A percentile compares a stretch with the other conserved stretches of the same genome.
phyloP scores from a whole-genome alignment of 2,888 invertebrate species.

The Hydrotaea diabolus region DNA sequence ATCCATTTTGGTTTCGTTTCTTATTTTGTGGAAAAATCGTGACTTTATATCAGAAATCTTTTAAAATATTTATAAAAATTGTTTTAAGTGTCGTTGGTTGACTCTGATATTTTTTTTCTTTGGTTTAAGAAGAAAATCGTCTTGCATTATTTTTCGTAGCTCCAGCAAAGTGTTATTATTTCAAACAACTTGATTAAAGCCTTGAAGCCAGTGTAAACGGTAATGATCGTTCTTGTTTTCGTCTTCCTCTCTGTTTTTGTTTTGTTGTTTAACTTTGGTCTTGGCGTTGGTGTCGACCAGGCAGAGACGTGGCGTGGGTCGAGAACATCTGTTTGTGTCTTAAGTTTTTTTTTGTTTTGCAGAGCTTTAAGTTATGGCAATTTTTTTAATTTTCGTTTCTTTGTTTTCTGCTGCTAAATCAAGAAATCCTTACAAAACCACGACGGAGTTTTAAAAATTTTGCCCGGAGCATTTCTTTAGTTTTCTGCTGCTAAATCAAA shows the following conservation, averaged over 20 bases:
- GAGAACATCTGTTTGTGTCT: background rate
- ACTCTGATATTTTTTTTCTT: too few relatives aligned
- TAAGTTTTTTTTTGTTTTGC: background rate
- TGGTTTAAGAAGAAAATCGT: background rate
- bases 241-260: conserved; percentile 35
- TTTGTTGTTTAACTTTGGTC: background rate
- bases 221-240: conserved; percentile 14
- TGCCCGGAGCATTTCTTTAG: too few relatives aligned
- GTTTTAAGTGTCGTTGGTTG: background rate
- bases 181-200: conserved; percentile 60
- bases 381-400: too few relatives aligned
- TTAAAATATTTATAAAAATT: conserved; percentile 5
- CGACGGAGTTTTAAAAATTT: too few relatives aligned
- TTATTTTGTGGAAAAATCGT: conserved; percentile 32
- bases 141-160: background rate
- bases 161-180: conserved; percentile 29
- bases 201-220: conserved; percentile 36
- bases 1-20: conserved; percentile 52
- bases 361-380: too few relatives aligned
- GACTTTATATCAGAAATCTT: conserved; percentile 21
- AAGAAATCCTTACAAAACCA: too few relatives aligned
- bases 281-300: background rate
- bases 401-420: too few relatives aligned
- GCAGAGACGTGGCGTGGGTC: background rate
- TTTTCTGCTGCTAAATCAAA: too few relatives aligned